phyloP scores from a whole-genome alignment of 2,113 vertebrate genomes.

The Cairina moschata region DNA sequence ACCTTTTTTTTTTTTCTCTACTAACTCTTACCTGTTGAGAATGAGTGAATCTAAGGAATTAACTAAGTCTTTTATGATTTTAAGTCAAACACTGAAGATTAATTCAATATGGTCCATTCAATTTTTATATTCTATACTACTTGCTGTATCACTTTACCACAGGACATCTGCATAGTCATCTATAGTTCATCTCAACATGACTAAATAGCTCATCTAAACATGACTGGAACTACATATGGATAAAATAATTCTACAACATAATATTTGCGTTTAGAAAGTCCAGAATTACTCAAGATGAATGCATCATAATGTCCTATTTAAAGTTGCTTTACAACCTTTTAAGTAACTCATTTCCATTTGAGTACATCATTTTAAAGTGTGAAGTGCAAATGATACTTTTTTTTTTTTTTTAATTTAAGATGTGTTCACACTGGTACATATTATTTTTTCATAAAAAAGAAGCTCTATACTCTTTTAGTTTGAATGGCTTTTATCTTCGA shows the following conservation, averaged over 20 bases:
- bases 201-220: not conserved
- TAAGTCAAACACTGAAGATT: not conserved
- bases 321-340: not conserved
- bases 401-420: not conserved
- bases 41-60: not conserved
- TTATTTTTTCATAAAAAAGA: not conserved
- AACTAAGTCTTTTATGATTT: not conserved
- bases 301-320: not conserved
- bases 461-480: not conserved
- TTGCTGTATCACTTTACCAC: not conserved
- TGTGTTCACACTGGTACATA: not conserved
- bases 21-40: not conserved
- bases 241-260: not conserved
- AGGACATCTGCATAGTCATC: not conserved
- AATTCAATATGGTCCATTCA: not conserved
- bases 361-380: not conserved
- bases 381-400: not conserved
- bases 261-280: not conserved
- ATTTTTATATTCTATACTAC: not conserved
- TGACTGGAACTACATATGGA: not conserved
- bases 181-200: not conserved
- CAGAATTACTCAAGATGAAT: not conserved
- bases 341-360: not conserved
- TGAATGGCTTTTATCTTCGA: conserved; percentile 40
- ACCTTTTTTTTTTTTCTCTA: not conserved